Evolutionary conservation across 2,888 invertebrate species (phyloP).

Genomic region (Eugnorisma glareosa): DNA sequence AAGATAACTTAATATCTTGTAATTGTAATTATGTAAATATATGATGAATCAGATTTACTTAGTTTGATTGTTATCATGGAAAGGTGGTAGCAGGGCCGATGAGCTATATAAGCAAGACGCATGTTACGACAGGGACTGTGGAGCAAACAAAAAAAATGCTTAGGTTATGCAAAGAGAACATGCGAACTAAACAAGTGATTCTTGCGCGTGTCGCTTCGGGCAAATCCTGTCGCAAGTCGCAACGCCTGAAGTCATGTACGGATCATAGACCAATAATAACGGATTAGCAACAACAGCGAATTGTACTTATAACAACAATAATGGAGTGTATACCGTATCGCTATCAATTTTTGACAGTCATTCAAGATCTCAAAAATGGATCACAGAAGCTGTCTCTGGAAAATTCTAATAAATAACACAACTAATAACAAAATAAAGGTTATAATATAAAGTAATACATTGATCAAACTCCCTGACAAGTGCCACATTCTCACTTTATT

Average conservation of each 20-base stretch:
- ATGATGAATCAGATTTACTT: too few relatives aligned
- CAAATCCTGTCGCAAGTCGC: background rate
- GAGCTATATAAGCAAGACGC: too few relatives aligned
- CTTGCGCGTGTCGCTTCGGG: background rate
- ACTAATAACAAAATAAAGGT: background rate
- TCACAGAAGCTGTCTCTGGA: background rate
- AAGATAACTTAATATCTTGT: too few relatives aligned
- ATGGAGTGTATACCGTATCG: too few relatives aligned
- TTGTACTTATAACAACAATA: background rate
- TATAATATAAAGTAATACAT: background rate
- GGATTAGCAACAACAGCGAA: too few relatives aligned
- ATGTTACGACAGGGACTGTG: too few relatives aligned
- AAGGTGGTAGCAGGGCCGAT: too few relatives aligned
- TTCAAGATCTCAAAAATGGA: background rate
- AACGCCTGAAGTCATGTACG: background rate
- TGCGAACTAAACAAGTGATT: background rate
- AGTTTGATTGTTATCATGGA: too few relatives aligned
- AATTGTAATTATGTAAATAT: too few relatives aligned
- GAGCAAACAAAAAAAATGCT: too few relatives aligned
- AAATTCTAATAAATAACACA: background rate
- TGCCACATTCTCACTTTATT: slow-evolving; percentile 3
- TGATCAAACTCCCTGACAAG: background rate
- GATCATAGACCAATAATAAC: background rate
- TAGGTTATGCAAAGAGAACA: background rate
- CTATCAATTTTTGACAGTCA: background rate